Percentiles rank a stretch among this genome's conserved stretches.
These are phyloP conservation scores for Peromyscus nudipes DNA, from an alignment of 2,797 vertebrate species.

Conservation along the genomic window DNA sequence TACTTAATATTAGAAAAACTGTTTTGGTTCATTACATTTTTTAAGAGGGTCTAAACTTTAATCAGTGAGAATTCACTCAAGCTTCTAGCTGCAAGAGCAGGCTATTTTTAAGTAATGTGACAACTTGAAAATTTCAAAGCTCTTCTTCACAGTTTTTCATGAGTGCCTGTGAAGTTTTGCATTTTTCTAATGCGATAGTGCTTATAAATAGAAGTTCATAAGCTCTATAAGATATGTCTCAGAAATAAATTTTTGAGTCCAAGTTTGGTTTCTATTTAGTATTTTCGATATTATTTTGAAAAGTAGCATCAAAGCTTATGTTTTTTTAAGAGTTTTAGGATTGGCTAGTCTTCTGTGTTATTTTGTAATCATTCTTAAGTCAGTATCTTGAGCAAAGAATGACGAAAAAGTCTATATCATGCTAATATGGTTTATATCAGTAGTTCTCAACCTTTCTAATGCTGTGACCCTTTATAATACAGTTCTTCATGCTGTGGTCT, in stretches of 20 bases:
- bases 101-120: constrained; percentile 65
- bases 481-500: background rate
- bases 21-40: constrained; percentile 70
- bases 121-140: constrained; percentile 53
- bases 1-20: constrained; percentile 76
- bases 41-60: constrained; percentile 74
- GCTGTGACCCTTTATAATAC: too few species aligned
- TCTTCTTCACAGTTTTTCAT: constrained; percentile 46
- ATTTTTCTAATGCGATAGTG: constrained; percentile 58
- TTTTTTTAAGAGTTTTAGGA: background rate
- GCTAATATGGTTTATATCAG: background rate
- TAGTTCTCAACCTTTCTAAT: background rate
- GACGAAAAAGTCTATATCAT: background rate
- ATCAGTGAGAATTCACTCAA: constrained; percentile 69
- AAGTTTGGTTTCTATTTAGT: constrained; percentile 16
- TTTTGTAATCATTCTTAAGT: constrained; percentile 25
- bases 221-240: background rate
- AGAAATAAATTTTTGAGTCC: constrained; percentile 38
- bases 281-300: constrained; percentile 60
- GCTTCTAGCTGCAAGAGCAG: constrained; percentile 57
- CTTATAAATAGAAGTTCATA: constrained; percentile 55
- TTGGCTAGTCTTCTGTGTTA: background rate
- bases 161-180: constrained; percentile 24
- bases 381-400: background rate
- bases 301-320: background rate